These are phyloP conservation scores for Momotus momota DNA, from an alignment of 2,797 vertebrate genomes.

Conservation along the genomic window DNA sequence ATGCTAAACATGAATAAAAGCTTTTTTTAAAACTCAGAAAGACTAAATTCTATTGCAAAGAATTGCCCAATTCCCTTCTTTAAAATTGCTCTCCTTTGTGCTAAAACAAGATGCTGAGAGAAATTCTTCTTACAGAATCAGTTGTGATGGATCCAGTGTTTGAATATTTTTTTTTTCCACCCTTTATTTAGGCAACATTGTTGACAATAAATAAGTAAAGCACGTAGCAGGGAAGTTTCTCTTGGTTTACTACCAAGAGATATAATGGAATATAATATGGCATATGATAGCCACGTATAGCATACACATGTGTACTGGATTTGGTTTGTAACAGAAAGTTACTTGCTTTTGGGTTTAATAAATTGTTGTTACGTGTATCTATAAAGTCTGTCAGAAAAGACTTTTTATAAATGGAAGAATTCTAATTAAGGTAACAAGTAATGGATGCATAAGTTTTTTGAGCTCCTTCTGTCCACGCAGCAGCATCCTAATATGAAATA, in stretches of 20 bases:
- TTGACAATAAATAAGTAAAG: background rate
- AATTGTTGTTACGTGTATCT: background rate
- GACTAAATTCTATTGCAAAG: background rate
- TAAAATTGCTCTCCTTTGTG: background rate
- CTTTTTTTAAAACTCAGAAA: background rate
- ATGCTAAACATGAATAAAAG: background rate
- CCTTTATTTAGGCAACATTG: background rate
- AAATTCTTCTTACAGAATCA: background rate
- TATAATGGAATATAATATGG: background rate
- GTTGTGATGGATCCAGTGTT: background rate
- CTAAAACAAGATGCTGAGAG: background rate
- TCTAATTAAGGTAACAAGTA: background rate
- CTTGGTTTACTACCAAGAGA: background rate
- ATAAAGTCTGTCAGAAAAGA: background rate
- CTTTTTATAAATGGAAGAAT: background rate
- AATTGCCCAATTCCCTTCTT: background rate
- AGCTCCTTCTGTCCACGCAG: background rate
- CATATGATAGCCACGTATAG: background rate
- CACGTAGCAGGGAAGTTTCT: rapidly evolving
- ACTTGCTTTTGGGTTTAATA: background rate
- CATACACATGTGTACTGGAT: background rate
- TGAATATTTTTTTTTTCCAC: background rate
- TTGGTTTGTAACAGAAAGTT: background rate
- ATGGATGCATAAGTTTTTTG: rapidly evolving
- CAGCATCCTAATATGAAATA: background rate